Percentiles rank a stretch among this genome's conserved stretches.
phyloP scores from a whole-genome alignment of 2,797 vertebrate genomes.

The Tinamus major region DNA sequence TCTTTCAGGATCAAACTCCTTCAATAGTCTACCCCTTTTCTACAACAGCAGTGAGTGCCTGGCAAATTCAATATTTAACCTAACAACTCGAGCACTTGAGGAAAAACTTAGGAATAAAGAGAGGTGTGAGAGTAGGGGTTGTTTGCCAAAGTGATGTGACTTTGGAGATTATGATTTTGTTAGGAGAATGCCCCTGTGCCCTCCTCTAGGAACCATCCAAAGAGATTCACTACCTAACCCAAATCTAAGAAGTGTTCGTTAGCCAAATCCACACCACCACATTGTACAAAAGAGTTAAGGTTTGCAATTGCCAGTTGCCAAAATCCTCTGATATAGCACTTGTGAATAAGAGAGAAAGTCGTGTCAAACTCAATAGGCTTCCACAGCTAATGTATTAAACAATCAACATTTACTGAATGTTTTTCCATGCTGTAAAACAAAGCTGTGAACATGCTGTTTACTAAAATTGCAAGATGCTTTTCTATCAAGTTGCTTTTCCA shows the following conservation, averaged over 20 bases:
- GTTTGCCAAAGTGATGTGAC: neutral
- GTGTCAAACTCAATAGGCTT: conserved; percentile 18
- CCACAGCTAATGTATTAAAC: conserved; percentile 5
- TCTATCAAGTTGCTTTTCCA: conserved; percentile 23
- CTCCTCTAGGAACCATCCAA: neutral
- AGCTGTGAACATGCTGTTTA: conserved; percentile 30
- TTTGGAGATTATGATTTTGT: neutral
- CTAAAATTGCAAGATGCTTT: conserved; percentile 61
- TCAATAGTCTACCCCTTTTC: neutral
- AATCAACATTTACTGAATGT: conserved; percentile 30
- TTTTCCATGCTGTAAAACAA: neutral
- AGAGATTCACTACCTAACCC: neutral
- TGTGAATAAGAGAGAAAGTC: neutral
- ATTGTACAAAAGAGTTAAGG: neutral
- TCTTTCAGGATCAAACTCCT: neutral
- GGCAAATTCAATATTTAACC: neutral
- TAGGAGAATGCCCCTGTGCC: neutral
- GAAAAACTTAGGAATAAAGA: neutral
- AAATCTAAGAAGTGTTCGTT: neutral
- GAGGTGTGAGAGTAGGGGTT: neutral
- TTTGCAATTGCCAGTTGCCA: neutral
- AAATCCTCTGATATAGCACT: neutral
- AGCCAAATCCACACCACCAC: rapidly evolving
- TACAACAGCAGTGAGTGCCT: neutral
- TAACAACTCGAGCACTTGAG: neutral